A percentile compares a stretch with the other conserved stretches of the same genome.
Evolutionary conservation across 1,140 invertebrate genomes (phyloP).

Genomic region (Eupristina koningsbergeri): DNA sequence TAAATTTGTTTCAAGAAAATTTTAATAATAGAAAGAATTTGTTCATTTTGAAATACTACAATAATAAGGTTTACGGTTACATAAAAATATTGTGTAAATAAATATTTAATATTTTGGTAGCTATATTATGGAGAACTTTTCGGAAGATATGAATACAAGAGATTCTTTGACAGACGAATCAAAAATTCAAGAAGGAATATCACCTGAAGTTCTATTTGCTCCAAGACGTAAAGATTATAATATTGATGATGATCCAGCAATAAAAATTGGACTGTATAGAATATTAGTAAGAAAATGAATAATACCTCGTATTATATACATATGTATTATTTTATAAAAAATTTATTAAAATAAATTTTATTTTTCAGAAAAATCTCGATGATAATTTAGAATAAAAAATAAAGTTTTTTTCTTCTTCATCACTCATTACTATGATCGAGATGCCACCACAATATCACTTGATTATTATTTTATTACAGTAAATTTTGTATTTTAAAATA

Average conservation of each 20-base stretch:
- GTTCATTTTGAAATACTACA: neutral
- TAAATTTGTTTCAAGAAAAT: too few species aligned
- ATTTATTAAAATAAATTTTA: neutral
- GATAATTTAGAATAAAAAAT: slow-evolving; percentile 25
- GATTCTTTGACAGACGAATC: neutral
- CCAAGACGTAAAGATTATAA: neutral
- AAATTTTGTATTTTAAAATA: neutral
- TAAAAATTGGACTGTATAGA: slow-evolving; percentile 40
- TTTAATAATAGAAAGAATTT: too few species aligned
- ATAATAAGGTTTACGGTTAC: neutral
- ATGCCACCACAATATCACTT: neutral
- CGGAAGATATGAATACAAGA: neutral
- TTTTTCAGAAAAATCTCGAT: slow-evolving; percentile 39
- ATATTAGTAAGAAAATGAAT: slow-evolving; percentile 40
- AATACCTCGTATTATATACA: neutral
- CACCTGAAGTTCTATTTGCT: slow-evolving; percentile 17
- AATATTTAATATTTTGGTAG: slow-evolving; percentile 27
- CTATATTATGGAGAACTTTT: slow-evolving; percentile 4
- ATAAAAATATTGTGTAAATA: neutral
- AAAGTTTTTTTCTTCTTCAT: neutral
- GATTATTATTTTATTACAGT: neutral
- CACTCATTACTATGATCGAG: neutral
- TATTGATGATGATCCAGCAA: slow-evolving; percentile 15
- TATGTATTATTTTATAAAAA: neutral
- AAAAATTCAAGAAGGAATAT: slow-evolving; percentile 3